Evolutionary conservation across 2,797 vertebrate species (phyloP).

Genomic region (Echeneis naucrates): DNA sequence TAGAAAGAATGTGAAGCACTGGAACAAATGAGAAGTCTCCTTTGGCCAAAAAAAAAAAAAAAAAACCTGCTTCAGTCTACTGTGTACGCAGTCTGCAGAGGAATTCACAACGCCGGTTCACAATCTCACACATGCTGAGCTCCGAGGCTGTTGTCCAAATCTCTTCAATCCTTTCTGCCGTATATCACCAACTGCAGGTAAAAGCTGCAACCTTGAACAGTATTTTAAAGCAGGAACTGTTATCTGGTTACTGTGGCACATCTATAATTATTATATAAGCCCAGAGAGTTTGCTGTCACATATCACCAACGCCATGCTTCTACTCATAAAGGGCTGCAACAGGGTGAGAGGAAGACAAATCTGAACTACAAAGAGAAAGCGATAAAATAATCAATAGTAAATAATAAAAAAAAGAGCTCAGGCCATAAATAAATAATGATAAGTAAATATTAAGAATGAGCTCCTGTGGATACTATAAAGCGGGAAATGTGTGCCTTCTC

Average conservation of each 20-base stretch:
- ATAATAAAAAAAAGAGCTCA: background rate
- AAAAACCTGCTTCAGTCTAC: conserved; percentile 30
- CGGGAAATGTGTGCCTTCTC: conserved; percentile 25
- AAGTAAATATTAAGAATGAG: conserved; percentile 14
- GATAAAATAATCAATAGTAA: conserved; percentile 7
- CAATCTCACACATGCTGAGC: conserved; percentile 24
- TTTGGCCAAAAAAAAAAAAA: conserved; percentile 10
- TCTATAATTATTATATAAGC: conserved; percentile 4
- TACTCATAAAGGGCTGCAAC: conserved; percentile 7
- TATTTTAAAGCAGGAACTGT: background rate
- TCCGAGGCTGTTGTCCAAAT: conserved; percentile 25
- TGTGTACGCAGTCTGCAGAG: conserved; percentile 31
- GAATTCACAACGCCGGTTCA: conserved; percentile 31
- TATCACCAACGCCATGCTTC: background rate
- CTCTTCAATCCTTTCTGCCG: conserved; percentile 3
- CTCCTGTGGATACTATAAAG: conserved; percentile 27
- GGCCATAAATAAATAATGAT: background rate
- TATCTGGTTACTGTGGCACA: background rate
- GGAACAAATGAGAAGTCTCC: conserved; percentile 59
- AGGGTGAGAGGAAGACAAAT: background rate
- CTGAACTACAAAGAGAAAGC: background rate
- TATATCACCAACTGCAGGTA: conserved; percentile 20
- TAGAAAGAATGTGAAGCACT: conserved; percentile 28
- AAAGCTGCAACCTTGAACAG: conserved; percentile 8
- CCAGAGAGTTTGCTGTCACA: background rate